Conservation (phyloP, 2,888 invertebrate genomes). For the Ferdinandea cuprea region DNA sequence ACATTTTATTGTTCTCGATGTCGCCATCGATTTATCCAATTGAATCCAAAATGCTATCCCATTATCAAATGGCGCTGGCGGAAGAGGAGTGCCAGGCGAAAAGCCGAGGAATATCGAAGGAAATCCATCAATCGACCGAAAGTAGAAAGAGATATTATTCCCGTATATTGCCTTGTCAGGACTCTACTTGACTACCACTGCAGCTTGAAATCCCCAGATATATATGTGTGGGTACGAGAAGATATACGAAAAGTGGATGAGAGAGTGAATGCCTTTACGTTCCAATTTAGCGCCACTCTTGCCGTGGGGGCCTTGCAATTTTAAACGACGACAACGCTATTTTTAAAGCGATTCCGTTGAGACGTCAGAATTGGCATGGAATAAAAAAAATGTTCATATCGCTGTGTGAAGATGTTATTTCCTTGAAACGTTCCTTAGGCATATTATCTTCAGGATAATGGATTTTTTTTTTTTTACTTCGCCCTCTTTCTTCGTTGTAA, state of each 20-base stretch:
- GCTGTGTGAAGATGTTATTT: slow-evolving; percentile 62
- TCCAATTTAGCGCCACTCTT: slow-evolving; percentile 3
- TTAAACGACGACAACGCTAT: slow-evolving; percentile 1
- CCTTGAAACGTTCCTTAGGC: slow-evolving; percentile 53
- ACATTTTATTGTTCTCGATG: slow-evolving; percentile 56
- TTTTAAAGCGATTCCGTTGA: background rate
- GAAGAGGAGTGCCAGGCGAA: background rate
- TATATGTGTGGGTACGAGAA: too few species aligned
- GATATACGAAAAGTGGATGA: too few species aligned
- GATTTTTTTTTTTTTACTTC: slow-evolving; percentile 8
- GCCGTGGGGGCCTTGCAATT: background rate
- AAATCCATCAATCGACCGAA: slow-evolving; percentile 43
- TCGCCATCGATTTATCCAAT: slow-evolving; percentile 66
- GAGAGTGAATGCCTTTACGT: slow-evolving; percentile 7
- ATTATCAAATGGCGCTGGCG: slow-evolving; percentile 4
- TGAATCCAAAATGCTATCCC: slow-evolving; percentile 51
- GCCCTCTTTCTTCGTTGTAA: background rate
- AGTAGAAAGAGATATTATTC: slow-evolving; percentile 34
- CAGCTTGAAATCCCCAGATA: background rate
- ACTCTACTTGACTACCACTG: background rate
- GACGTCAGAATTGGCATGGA: background rate
- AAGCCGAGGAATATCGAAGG: background rate
- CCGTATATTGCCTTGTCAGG: slow-evolving; percentile 36
- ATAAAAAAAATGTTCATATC: slow-evolving; percentile 18
- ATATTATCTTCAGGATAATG: slow-evolving; percentile 50